Evolutionary conservation across 2,888 invertebrate genomes (phyloP), one percentile per base, ranked within the genome.

Genomic region (Chaetoderma sp.): DNA sequence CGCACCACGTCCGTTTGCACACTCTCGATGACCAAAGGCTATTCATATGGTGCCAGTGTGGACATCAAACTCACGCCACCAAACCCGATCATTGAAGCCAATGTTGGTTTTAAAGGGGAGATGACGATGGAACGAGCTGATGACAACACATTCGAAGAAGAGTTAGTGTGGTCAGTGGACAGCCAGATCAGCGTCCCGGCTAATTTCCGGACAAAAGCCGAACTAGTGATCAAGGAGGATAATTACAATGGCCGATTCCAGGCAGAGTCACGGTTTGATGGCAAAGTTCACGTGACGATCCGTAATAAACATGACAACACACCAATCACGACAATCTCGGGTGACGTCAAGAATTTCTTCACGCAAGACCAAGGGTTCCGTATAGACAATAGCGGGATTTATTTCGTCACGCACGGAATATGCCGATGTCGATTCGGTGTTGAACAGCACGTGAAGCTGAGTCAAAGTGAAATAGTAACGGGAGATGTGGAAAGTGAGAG

Each of bases 371-470:
- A 76, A 45, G 80, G 78, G 30, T 83, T 83, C 64, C 68, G 72
- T 21, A 68, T 73, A 6, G 79, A 81, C 25, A 77, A 77, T 55
- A 67, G 73, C 6, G 79, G 78, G 0, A 69, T 72, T 10, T 74
- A 68, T 47, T 79, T 78, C 69, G 76, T 79, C 42, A 84, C 84
- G 0, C 69, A 74, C 23, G 86, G 86, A 2, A 72, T 75, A n/a
- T 86, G 86, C 72, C 81, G 82, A 66, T 87, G 86, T 78, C 75
- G 84, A 32, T 87, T 82, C 70, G 86, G 86, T 18, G 79, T 87
- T 50, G 85, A 86, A 67, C 86, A 87, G 68, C 81, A 83, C 59
- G 83, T 87, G n/a, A 75, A 78, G 50, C 78, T 86, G 45, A 82
- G 78, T 50, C 83, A 86, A 36, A 2, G n/a, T 2, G 32, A 52